Percentiles rank a stretch among this genome's conserved stretches.
These are phyloP conservation scores for Nesoenas mayeri DNA, from an alignment of 2,113 vertebrate species.

Conservation along the genomic window DNA sequence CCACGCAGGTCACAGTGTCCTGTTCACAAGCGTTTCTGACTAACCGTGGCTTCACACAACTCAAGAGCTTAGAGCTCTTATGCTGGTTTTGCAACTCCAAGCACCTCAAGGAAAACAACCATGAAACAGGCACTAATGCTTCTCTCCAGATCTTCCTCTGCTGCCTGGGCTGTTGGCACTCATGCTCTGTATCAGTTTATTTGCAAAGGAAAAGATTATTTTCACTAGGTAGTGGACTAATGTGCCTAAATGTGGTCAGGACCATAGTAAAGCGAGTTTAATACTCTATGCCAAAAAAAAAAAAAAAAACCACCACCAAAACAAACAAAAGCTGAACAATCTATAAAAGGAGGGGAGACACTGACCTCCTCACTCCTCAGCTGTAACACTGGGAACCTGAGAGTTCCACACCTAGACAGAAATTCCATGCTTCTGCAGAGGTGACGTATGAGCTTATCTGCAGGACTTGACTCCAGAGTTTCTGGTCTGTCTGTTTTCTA, in stretches of 20 bases:
- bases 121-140: neutral
- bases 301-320: no score
- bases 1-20: fast-evolving
- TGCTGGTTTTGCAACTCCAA: neutral
- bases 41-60: neutral
- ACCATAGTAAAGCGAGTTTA: neutral
- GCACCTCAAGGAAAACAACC: neutral
- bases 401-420: neutral
- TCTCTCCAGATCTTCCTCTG: neutral
- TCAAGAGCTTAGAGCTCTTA: neutral
- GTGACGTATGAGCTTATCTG: neutral
- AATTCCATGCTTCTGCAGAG: neutral
- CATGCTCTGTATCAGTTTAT: neutral
- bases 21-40: fast-evolving
- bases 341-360: neutral
- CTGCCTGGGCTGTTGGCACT: neutral
- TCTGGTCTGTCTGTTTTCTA: neutral
- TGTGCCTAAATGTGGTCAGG: neutral
- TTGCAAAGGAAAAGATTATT: neutral
- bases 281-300: neutral
- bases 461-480: neutral
- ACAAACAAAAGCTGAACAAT: neutral
- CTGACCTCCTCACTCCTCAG: neutral
- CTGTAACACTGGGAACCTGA: neutral
- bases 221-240: neutral